Conservation (phyloP, 1,140 invertebrate species). For the Halotydeus destructor region DNA sequence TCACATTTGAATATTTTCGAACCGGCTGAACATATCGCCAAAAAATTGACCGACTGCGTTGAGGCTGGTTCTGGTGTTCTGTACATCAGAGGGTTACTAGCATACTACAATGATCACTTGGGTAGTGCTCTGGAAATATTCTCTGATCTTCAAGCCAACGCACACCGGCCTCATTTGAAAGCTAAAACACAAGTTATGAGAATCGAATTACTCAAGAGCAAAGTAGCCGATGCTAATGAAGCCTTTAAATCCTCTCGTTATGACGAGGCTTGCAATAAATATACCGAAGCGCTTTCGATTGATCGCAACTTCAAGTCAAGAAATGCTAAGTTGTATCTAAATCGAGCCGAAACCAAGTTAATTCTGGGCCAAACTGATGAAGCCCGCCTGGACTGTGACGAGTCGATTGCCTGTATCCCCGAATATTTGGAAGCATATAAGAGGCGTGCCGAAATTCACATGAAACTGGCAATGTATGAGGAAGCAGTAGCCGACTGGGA, state of each 20-base stretch:
- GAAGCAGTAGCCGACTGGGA: constrained; percentile 81
- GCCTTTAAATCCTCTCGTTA: constrained; percentile 55
- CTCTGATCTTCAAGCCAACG: constrained; percentile 72
- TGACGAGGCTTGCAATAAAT: constrained; percentile 55
- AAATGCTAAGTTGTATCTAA: constrained; percentile 76
- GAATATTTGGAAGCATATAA: constrained; percentile 73
- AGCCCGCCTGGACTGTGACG: constrained; percentile 58
- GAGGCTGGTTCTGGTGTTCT: constrained; percentile 69
- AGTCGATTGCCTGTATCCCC: constrained; percentile 63
- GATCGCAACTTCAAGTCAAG: constrained; percentile 60
- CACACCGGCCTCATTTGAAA: constrained; percentile 66
- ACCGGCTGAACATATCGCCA: constrained; percentile 70
- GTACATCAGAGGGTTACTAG: constrained; percentile 66
- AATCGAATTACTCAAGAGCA: constrained; percentile 62
- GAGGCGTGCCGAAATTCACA: constrained; percentile 58
- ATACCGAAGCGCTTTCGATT: constrained; percentile 59
- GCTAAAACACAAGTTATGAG: constrained; percentile 64
- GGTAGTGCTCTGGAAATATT: constrained; percentile 80
- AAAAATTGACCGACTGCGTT: constrained; percentile 54
- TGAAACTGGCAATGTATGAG: constrained; percentile 58
- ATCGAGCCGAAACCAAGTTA: constrained; percentile 64
- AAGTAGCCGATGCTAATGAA: constrained; percentile 75
- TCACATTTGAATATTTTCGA: constrained; percentile 48
- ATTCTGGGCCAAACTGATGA: constrained; percentile 50
- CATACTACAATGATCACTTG: constrained; percentile 75